Percentiles rank a stretch among this genome's conserved stretches.
Conservation (phyloP, 1,140 invertebrate genomes). For the Mizuhopecten yessoensis region DNA sequence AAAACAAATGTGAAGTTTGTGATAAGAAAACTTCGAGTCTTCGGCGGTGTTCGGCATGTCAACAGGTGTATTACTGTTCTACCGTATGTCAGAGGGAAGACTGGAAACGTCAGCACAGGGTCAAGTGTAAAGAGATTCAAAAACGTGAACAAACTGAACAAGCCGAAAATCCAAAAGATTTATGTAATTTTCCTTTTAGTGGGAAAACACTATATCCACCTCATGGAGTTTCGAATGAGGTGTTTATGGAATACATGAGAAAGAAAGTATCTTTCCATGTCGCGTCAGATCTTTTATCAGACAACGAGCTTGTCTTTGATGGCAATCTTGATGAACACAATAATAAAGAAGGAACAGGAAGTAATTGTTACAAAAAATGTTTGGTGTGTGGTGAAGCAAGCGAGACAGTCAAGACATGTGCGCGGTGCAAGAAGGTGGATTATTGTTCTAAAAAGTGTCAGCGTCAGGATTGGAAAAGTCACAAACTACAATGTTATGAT, state of each 20-base stretch:
- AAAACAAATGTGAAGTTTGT: background rate
- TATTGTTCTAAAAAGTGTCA: conserved; percentile 68
- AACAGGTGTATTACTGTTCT: background rate
- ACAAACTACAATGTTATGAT: conserved; percentile 55
- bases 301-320: background rate
- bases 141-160: background rate
- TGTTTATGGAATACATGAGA: background rate
- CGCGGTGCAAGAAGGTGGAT: conserved; percentile 47
- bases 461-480: conserved; percentile 53
- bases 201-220: background rate
- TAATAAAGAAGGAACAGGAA: background rate
- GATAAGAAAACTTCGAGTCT: background rate
- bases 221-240: background rate
- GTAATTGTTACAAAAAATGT: background rate
- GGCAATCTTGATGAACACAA: background rate
- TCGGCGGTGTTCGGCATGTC: background rate
- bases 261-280: background rate
- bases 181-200: background rate
- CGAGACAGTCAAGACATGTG: conserved; percentile 50
- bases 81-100: background rate
- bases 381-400: background rate
- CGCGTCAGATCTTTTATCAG: background rate
- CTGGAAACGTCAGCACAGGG: background rate
- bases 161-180: background rate
- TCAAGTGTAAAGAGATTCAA: conserved; percentile 17